phyloP scores from a whole-genome alignment of 2,113 vertebrate genomes.

The Etheostoma spectabile region DNA sequence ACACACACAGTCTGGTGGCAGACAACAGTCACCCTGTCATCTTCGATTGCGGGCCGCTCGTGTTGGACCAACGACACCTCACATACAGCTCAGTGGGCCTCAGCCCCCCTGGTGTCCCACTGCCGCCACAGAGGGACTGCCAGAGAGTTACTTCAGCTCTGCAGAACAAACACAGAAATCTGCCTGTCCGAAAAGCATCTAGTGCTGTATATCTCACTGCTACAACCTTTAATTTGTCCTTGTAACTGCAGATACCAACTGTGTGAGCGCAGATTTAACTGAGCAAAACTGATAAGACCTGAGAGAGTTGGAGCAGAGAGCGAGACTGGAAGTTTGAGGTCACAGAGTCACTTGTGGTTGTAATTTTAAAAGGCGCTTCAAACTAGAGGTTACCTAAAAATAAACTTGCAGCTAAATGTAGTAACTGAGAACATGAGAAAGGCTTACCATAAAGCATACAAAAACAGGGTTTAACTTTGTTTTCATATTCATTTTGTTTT shows the following conservation, averaged over 20 bases:
- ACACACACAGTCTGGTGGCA: constrained; percentile 65
- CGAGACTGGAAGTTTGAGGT: constrained; percentile 2
- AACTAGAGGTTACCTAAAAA: constrained; percentile 27
- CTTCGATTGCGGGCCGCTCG: constrained; percentile 78
- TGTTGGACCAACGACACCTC: constrained; percentile 83
- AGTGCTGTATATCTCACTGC: constrained; percentile 31
- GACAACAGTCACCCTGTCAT: constrained; percentile 85
- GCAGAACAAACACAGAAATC: constrained; percentile 82
- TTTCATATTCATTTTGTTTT: not conserved
- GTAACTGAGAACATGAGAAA: not conserved
- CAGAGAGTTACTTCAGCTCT: constrained; percentile 82
- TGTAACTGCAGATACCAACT: constrained; percentile 19
- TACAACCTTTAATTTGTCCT: not conserved
- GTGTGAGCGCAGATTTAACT: constrained; percentile 14
- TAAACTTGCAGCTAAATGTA: constrained; percentile 22
- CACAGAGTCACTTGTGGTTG: not conserved
- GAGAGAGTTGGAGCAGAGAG: constrained; percentile 10
- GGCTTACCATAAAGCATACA: not conserved
- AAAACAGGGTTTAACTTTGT: not conserved
- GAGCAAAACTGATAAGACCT: constrained; percentile 20
- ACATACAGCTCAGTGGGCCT: constrained; percentile 67
- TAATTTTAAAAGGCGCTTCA: not conserved
- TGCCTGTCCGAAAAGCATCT: constrained; percentile 54
- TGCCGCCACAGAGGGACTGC: constrained; percentile 77
- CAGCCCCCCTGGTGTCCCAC: constrained; percentile 75